Evolutionary conservation across 2,888 invertebrate genomes (phyloP), one percentile per base, ranked within the genome.

Genomic region (Thymelicus lineola): DNA sequence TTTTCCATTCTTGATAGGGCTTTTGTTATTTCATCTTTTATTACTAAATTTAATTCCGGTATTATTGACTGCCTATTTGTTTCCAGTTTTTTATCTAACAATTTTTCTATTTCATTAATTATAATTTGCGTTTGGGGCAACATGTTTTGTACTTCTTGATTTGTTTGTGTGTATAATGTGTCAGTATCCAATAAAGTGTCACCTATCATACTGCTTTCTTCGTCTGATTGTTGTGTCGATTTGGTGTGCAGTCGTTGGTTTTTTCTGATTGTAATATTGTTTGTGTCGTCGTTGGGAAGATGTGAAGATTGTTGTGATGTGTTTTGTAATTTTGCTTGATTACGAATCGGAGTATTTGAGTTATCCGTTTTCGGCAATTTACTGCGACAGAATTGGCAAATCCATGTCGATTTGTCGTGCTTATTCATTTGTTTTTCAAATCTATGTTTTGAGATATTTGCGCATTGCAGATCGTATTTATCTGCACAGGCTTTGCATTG

Each of bases 271-370:
- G 36, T 36, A 36, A 36, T 36, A 36, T 36, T 36, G 36, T 36
- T 36, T 36, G 36, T 36, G 36, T 36, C 36, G 36, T 36, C 36
- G 36, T 36, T 36, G 4, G 6, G 6, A 36, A 36, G 36, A 36
- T 36, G 36, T 6, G 36, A 6, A 36, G 36, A 36, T 36, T 36
- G 36, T 36, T 36, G 4, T 36, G 36, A 6, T 36, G 36, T 36
- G 36, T 6, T 0, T n/a, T 1, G 1, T 38, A 42, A 9, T n/a
- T 17, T 6, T 7, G 35, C 6, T 38, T 46, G 42, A 10, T 20
- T 12, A 9, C 61, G 61, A 14, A 61, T 28, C 9, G 61, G 61
- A 6, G 61, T 61, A 10, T 61, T 61, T 46, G 61, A 20, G 14
- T 61, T 61, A 3, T 17, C 61, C 6, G 17, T 20, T 45, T 61